Percentiles rank a stretch among this genome's conserved stretches.
Evolutionary conservation across 2,888 invertebrate genomes (phyloP).

Genomic region (Tenthredo notha): DNA sequence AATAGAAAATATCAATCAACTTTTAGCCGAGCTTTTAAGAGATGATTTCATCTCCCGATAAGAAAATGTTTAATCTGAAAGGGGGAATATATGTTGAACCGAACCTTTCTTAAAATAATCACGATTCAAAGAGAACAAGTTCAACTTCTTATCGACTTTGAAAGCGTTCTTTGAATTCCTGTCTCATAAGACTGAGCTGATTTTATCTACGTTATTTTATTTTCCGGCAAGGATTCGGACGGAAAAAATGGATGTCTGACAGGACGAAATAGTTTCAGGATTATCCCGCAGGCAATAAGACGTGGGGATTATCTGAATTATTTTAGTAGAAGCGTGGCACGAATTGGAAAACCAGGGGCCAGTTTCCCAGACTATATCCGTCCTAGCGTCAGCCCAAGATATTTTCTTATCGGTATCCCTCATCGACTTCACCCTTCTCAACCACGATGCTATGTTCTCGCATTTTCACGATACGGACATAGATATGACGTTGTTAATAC

Average conservation of each 20-base stretch:
- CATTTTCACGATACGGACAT: background rate
- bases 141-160: too few relatives aligned
- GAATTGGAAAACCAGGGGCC: slow-evolving; percentile 4
- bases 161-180: too few relatives aligned
- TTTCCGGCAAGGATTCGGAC: background rate
- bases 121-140: background rate
- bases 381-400: background rate
- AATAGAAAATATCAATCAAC: background rate
- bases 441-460: background rate
- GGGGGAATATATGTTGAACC: too few relatives aligned
- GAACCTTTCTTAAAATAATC: too few relatives aligned
- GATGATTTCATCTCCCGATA: too few relatives aligned
- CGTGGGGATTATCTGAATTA: slow-evolving; percentile 24
- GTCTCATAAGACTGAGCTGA: background rate
- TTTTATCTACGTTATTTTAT: background rate
- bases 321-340: slow-evolving; percentile 17
- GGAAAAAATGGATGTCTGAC: background rate
- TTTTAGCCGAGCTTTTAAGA: background rate
- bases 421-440: slow-evolving; percentile 25
- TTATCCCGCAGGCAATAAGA: slow-evolving; percentile 26
- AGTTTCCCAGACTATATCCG: too few relatives aligned
- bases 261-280: slow-evolving; percentile 20
- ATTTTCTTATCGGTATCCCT: slow-evolving; percentile 19
- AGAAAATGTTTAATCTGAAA: too few relatives aligned
- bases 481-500: slow-evolving; percentile 11